Evolutionary conservation across 23 tunicate species (phyloP).

Genomic region (Oikopleura dioica): DNA sequence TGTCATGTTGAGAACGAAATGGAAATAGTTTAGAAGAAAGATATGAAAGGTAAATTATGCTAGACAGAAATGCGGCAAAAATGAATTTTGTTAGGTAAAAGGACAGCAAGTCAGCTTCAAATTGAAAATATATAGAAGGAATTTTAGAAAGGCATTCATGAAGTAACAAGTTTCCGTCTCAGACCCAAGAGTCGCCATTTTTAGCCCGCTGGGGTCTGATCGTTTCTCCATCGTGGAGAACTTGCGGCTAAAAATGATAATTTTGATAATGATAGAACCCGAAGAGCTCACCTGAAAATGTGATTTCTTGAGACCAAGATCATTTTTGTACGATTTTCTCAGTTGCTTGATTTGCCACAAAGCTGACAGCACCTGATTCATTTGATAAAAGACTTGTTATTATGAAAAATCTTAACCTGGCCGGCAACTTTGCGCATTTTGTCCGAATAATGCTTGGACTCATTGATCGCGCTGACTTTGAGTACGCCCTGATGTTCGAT

Average conservation of each 20-base stretch:
- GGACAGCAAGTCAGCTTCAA: no score
- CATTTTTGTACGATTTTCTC: background rate
- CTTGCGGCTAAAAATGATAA: background rate
- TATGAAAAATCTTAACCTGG: background rate
- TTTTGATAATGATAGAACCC: background rate
- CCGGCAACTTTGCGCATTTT: constrained; percentile 1
- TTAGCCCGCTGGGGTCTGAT: background rate
- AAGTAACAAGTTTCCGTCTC: no score
- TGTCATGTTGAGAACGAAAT: no score
- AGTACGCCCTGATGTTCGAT: background rate
- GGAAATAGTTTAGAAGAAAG: no score
- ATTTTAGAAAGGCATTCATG: no score
- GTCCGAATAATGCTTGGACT: background rate
- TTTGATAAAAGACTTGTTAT: no score
- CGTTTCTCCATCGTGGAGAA: background rate
- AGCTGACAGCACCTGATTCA: background rate
- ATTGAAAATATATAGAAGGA: no score
- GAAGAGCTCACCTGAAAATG: background rate
- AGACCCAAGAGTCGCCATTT: background rate
- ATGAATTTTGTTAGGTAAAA: no score
- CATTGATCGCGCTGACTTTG: background rate
- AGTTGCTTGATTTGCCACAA: background rate
- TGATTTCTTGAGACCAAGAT: background rate
- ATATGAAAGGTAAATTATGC: no score
- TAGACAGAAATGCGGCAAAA: no score